phyloP scores from a whole-genome alignment of 1,140 invertebrate species.

The Aricia agestis region DNA sequence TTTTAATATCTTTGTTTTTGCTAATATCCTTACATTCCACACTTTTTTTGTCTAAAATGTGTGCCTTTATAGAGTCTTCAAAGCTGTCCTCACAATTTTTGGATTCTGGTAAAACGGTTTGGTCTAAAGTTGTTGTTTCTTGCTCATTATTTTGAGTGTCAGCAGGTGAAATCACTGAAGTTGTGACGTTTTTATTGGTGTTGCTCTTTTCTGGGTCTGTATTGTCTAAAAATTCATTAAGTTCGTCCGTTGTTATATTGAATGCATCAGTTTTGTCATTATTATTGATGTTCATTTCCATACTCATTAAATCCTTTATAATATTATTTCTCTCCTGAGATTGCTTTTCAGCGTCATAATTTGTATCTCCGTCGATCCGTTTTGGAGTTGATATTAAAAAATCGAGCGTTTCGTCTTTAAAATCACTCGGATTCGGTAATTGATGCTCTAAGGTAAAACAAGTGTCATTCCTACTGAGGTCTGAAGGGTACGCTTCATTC shows the following conservation, averaged over 20 bases:
- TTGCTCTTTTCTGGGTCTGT: not conserved
- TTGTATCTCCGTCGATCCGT: conserved; percentile 40
- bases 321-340: conserved; percentile 58
- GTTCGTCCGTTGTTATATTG: not conserved
- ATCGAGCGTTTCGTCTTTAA: conserved; percentile 60
- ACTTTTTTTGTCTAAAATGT: not conserved
- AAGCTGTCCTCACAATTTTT: not conserved
- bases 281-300: conserved; percentile 50
- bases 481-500: conserved; percentile 46
- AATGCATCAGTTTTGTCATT: conserved; percentile 14
- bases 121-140: not conserved
- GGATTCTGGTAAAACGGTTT: not conserved
- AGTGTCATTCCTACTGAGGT: conserved; percentile 50
- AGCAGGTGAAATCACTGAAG: not conserved
- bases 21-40: not conserved
- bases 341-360: conserved; percentile 36
- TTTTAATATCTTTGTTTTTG: not conserved
- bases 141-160: not conserved
- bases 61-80: not conserved
- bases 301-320: conserved; percentile 65
- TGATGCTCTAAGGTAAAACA: conserved; percentile 60
- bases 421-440: conserved; percentile 47
- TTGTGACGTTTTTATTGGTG: not conserved
- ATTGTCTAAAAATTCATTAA: not conserved
- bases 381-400: conserved; percentile 60